Conservation (phyloP, 2,888 invertebrate species). For the Himalopsyche anomala region DNA sequence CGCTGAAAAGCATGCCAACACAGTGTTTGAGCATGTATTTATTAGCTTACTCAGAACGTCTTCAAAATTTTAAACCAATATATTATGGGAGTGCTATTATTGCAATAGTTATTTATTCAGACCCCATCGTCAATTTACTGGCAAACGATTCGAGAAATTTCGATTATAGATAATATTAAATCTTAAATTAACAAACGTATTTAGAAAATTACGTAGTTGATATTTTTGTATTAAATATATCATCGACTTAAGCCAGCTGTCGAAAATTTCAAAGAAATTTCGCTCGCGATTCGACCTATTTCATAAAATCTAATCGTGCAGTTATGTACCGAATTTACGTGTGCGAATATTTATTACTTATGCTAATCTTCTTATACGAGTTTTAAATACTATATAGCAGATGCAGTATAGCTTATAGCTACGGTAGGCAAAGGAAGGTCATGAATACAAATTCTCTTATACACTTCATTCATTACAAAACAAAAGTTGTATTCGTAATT, state of each 20-base stretch:
- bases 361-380: neutral
- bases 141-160: neutral
- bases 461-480: conserved; percentile 6
- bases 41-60: neutral
- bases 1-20: neutral
- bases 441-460: conserved; percentile 5
- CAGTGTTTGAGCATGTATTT: neutral
- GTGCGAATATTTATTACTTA: too few species aligned
- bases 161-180: neutral
- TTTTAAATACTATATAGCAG: neutral
- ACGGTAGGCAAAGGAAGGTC: neutral
- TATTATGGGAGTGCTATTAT: neutral
- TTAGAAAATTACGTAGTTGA: too few species aligned
- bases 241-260: too few species aligned
- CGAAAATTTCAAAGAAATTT: too few species aligned
- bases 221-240: too few species aligned
- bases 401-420: neutral
- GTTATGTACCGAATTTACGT: too few species aligned
- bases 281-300: too few species aligned
- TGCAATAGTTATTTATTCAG: neutral
- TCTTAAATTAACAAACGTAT: too few species aligned
- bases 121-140: neutral
- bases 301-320: too few species aligned
- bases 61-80: neutral
- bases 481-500: too few species aligned